Base-by-base conservation (phyloP, 1,140 invertebrate genomes). In the Drosophila fuyamai region DNA sequence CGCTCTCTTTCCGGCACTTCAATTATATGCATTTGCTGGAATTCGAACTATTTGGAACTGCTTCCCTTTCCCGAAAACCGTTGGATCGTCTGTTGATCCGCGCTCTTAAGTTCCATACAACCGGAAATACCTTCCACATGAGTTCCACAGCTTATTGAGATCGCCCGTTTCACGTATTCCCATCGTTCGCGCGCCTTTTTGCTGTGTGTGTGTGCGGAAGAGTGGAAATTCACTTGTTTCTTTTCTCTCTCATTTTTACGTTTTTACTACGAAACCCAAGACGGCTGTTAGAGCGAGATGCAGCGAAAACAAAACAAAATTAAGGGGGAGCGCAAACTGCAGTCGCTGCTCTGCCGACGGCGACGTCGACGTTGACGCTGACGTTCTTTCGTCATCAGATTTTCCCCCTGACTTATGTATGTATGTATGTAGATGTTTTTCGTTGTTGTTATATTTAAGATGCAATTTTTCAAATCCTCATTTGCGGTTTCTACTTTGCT, bases 221-320 rank as follows among this genome's bases (percentile, higher is more conserved):
- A 54, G 77, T 77, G 60, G 59, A 78, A 85, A 85, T 85, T 85
- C 82, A 86, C 82, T 85, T 85, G 82, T 78, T 75, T 77, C 61
- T 67, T 67, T 65, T 83, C 76, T 79, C 67, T 77, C 75, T 61
- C 76, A 57, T 73, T 84, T 83, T 84, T 80, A 77, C 76, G 72
- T 68, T 84, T 84, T 84, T 84, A 84, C 81, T 85, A 85, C 41
- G 72, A 81, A 84, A 78, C 73, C 63, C 29, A 73, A 72, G 71
- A 32, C 18, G 29, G 32, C 38, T 38, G 81, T 70, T 74, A 58
- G 60, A 85, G 63, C 68, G 61, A 50, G 77, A 86, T 43, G 56
- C 59, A 81, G 60, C 81, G 82, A 85, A 85, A 86, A 85, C 81
- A 85, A 85, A 85, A 85, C 81, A 85, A 81, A 81, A 75, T 79